Conservation (phyloP, 2,888 invertebrate genomes). For the Pelosia muscerda region DNA sequence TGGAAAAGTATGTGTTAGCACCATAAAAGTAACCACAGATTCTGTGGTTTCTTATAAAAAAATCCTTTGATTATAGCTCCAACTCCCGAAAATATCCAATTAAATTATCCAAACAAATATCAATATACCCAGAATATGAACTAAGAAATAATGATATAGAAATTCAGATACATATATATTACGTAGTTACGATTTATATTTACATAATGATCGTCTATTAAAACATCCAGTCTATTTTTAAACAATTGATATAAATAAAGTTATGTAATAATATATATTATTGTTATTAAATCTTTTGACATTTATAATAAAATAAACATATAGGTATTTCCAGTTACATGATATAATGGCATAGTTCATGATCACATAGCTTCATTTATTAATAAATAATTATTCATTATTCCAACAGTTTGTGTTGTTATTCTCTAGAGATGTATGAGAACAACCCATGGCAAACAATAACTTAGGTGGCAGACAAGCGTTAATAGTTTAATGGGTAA, state of each 20-base stretch:
- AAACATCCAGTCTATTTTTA: background rate
- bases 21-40: too few species aligned
- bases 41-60: too few species aligned
- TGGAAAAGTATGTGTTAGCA: too few species aligned
- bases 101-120: too few species aligned
- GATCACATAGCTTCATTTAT: background rate
- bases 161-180: background rate
- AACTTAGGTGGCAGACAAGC: too few species aligned
- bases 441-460: background rate
- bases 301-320: background rate
- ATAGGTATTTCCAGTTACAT: background rate
- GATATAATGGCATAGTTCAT: background rate
- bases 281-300: background rate
- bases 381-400: background rate
- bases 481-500: too few species aligned
- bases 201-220: background rate
- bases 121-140: too few species aligned
- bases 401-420: background rate
- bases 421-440: background rate
- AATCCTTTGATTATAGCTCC: too few species aligned
- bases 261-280: background rate
- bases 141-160: background rate
- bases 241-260: background rate
- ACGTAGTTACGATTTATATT: background rate
- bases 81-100: too few species aligned